These are phyloP conservation scores for Catharus minimus DNA, from an alignment of 2,113 vertebrate species.

Conservation along the genomic window DNA sequence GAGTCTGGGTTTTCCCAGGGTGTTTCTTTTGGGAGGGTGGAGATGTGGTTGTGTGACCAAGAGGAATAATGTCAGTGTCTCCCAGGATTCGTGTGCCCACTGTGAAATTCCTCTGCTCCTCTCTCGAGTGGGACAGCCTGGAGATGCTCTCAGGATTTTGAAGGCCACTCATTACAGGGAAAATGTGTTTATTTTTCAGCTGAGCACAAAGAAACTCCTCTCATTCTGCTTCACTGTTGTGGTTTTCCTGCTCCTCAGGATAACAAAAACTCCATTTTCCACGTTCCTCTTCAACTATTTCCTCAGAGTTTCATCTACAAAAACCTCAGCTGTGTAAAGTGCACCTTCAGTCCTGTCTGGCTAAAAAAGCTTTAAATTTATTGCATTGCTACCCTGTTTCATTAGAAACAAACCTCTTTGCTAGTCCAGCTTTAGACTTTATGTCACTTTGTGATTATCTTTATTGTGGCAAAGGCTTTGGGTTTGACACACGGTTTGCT, in stretches of 20 bases:
- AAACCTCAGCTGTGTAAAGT: background rate
- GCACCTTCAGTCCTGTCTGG: background rate
- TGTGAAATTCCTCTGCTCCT: background rate
- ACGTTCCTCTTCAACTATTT: background rate
- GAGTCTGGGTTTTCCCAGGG: background rate
- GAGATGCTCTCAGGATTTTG: background rate
- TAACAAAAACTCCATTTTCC: background rate
- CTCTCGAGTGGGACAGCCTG: background rate
- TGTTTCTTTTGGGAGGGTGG: background rate
- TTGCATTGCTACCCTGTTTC: background rate
- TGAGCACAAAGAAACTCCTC: background rate
- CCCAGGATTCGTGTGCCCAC: background rate
- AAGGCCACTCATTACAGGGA: background rate
- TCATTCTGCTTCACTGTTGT: background rate
- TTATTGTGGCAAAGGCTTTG: background rate
- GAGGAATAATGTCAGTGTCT: background rate
- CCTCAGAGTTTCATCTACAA: background rate
- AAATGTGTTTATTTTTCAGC: background rate
- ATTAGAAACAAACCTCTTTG: background rate
- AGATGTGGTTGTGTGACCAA: fast-evolving
- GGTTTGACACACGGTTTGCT: background rate
- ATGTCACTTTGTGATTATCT: background rate
- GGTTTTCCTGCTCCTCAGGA: background rate
- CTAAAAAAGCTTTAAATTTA: background rate
- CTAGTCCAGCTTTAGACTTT: background rate